phyloP scores from a whole-genome alignment of 2,888 invertebrate species.

The Cryptophagus acutangulus region DNA sequence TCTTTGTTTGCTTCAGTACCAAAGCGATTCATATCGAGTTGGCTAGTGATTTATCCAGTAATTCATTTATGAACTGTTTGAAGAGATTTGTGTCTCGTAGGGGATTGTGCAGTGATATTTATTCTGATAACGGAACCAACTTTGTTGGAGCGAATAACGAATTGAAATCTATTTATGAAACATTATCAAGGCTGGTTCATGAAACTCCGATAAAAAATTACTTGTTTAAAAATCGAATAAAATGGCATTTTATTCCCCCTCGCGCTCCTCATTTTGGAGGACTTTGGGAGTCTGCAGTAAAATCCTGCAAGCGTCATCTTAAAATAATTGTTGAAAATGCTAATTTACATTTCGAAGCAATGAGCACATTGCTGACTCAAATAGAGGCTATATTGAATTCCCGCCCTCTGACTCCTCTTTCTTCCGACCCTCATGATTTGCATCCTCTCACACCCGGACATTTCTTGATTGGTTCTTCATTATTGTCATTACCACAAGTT shows the following conservation, averaged over 20 bases:
- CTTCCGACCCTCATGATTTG: slow-evolving; percentile 27
- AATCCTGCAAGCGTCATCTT: slow-evolving; percentile 32
- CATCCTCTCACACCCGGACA: slow-evolving; percentile 27
- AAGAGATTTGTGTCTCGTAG: too few relatives aligned
- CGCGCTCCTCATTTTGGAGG: slow-evolving; percentile 24
- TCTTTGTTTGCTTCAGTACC: too few relatives aligned
- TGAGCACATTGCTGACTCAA: slow-evolving; percentile 30
- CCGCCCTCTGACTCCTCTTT: slow-evolving; percentile 28
- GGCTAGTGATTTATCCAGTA: too few relatives aligned
- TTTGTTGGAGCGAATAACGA: too few relatives aligned
- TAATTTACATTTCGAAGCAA: slow-evolving; percentile 31
- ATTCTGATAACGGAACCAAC: too few relatives aligned
- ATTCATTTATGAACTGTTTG: too few relatives aligned
- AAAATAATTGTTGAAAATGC: slow-evolving; percentile 23
- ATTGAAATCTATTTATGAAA: too few relatives aligned
- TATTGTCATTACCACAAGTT: slow-evolving; percentile 15
- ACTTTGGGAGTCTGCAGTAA: slow-evolving; percentile 39
- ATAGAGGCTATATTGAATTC: slow-evolving; percentile 36
- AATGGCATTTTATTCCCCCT: slow-evolving; percentile 35
- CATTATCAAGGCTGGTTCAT: too few relatives aligned
- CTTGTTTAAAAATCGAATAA: slow-evolving; percentile 5
- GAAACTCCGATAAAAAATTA: too few relatives aligned
- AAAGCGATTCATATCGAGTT: too few relatives aligned
- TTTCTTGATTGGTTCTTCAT: slow-evolving; percentile 26
- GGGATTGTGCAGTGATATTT: too few relatives aligned